A percentile compares a stretch with the other conserved stretches of the same genome.
Evolutionary conservation across 1,140 invertebrate species (phyloP).

Genomic region (Cyrtorhinus lividipennis): DNA sequence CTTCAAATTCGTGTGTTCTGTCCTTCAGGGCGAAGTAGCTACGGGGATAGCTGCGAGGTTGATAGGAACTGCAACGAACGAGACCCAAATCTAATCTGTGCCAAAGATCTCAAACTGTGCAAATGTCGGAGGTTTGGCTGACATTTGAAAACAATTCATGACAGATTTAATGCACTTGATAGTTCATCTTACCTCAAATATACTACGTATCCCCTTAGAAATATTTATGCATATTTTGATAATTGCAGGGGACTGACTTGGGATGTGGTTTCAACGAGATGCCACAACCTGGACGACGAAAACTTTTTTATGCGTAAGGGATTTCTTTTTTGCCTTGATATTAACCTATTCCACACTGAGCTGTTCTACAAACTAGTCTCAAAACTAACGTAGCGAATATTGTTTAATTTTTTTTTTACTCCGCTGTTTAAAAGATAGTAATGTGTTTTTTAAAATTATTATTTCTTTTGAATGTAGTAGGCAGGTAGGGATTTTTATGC

Average conservation of each 20-base stretch:
- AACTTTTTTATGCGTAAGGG: conserved; percentile 16
- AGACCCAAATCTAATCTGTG: conserved; percentile 20
- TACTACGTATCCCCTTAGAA: too few species aligned
- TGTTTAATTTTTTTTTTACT: too few species aligned
- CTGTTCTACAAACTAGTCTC: too few species aligned
- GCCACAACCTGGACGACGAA: conserved; percentile 14
- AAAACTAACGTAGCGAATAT: too few species aligned
- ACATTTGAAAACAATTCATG: not conserved
- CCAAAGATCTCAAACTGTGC: conserved; percentile 16
- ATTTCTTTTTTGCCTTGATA: not conserved
- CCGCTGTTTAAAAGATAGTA: too few species aligned
- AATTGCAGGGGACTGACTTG: conserved; percentile 15
- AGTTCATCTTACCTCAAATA: not conserved
- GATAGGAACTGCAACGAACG: conserved; percentile 18
- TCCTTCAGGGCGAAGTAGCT: conserved; percentile 1
- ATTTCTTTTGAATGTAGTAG: too few species aligned
- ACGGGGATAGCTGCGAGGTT: conserved; percentile 19
- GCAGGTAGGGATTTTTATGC: too few species aligned
- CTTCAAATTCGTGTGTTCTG: not conserved
- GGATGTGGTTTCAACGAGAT: conserved; percentile 16
- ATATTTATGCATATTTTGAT: not conserved
- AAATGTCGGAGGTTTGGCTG: conserved; percentile 19
- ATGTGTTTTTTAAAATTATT: too few species aligned
- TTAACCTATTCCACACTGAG: too few species aligned
- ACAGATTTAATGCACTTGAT: not conserved